phyloP scores from a whole-genome alignment of 2,797 vertebrate species.

The Decapterus maruadsi region DNA sequence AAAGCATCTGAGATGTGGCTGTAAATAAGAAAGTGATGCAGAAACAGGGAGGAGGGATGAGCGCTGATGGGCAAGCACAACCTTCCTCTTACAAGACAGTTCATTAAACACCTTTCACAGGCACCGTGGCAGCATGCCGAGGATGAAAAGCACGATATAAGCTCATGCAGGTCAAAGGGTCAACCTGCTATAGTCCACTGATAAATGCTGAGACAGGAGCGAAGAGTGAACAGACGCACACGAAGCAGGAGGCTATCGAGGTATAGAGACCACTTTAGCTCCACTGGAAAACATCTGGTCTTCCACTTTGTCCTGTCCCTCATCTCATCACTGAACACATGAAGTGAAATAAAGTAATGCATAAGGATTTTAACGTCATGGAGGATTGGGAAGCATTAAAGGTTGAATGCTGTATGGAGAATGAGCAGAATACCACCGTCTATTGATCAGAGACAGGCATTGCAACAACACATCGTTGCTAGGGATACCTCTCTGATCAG shows the following conservation, averaged over 20 bases:
- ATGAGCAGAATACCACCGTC: too few species aligned
- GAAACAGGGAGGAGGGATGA: slow-evolving; percentile 67
- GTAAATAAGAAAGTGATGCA: slow-evolving; percentile 79
- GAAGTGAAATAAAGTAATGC: slow-evolving; percentile 19
- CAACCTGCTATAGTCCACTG: slow-evolving; percentile 53
- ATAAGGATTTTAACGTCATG: slow-evolving; percentile 13
- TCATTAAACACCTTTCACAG: slow-evolving; percentile 79
- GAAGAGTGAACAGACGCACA: slow-evolving; percentile 47
- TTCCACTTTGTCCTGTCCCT: slow-evolving; percentile 9
- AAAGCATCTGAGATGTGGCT: slow-evolving; percentile 69
- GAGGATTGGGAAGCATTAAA: slow-evolving; percentile 2
- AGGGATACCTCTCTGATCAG: too few species aligned
- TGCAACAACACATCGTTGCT: too few species aligned
- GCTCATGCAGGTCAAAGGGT: slow-evolving; percentile 67
- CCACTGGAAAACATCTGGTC: slow-evolving; percentile 51
- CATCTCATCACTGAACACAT: slow-evolving; percentile 25
- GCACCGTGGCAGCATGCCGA: slow-evolving; percentile 46
- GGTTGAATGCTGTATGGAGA: too few species aligned
- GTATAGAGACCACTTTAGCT: slow-evolving; percentile 55
- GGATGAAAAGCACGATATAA: slow-evolving; percentile 68
- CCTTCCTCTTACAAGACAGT: slow-evolving; percentile 71
- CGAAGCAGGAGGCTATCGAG: slow-evolving; percentile 53
- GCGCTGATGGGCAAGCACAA: slow-evolving; percentile 64
- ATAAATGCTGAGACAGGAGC: slow-evolving; percentile 73
- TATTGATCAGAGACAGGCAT: too few species aligned